phyloP scores from a whole-genome alignment of 2,113 vertebrate genomes.

The Sprattus sprattus region DNA sequence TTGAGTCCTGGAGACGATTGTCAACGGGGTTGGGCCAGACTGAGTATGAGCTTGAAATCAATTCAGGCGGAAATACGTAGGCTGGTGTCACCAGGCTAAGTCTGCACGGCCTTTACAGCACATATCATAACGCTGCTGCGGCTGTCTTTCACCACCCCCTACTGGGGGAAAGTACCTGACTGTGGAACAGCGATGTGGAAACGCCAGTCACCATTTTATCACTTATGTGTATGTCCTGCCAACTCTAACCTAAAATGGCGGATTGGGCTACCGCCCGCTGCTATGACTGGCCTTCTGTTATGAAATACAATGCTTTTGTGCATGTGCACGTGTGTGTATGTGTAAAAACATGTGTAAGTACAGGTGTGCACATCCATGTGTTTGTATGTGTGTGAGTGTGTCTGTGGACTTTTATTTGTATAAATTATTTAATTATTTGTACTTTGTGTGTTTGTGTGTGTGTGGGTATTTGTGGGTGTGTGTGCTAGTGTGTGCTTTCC shows the following conservation, averaged over 20 bases:
- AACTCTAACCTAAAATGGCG: neutral
- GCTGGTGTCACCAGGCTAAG: too few relatives aligned
- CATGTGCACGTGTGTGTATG: neutral
- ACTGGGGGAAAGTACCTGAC: neutral
- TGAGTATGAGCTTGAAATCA: too few relatives aligned
- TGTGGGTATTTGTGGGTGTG: too few relatives aligned
- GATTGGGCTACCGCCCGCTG: neutral
- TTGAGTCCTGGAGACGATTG: too few relatives aligned
- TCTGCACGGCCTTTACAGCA: neutral
- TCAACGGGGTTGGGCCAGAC: too few relatives aligned
- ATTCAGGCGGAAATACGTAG: too few relatives aligned
- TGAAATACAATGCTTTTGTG: too few relatives aligned
- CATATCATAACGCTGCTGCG: neutral
- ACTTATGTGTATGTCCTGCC: neutral
- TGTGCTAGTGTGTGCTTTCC: neutral
- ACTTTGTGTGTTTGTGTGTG: neutral
- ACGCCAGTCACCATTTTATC: constrained; percentile 26
- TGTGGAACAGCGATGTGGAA: neutral
- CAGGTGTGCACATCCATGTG: neutral
- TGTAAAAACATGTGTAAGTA: neutral
- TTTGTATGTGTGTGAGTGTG: neutral
- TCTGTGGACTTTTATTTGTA: too few relatives aligned
- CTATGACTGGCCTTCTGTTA: neutral
- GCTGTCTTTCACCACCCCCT: constrained; percentile 27
- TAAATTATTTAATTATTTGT: too few relatives aligned